A percentile compares a stretch with the other conserved stretches of the same genome.
phyloP scores from a whole-genome alignment of 2,113 vertebrate genomes.

The Prunella fulvescens region DNA sequence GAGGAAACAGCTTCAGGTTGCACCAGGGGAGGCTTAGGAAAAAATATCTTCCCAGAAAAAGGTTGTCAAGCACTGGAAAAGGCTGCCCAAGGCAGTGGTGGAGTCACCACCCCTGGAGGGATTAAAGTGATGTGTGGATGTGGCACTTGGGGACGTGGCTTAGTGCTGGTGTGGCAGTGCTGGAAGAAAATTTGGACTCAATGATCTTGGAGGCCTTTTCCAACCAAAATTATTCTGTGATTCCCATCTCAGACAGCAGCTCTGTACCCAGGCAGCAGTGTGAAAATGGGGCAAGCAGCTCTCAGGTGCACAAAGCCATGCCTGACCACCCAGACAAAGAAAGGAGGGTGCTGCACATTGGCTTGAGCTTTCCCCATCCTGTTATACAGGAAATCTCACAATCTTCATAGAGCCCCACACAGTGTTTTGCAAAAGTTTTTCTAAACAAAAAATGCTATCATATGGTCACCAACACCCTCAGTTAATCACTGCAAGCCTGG shows the following conservation, averaged over 20 bases:
- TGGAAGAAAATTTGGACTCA: background rate
- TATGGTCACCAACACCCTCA: background rate
- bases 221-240: background rate
- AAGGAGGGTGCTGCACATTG: background rate
- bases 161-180: background rate
- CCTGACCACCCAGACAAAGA: background rate
- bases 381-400: background rate
- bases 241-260: background rate
- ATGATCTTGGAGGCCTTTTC: background rate
- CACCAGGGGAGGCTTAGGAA: background rate
- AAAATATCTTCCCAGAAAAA: background rate
- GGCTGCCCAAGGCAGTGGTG: background rate
- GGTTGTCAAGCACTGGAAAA: background rate
- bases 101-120: background rate
- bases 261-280: background rate
- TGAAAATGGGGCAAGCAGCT: background rate
- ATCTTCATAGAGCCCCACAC: background rate
- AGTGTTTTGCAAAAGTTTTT: background rate
- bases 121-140: background rate
- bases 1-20: background rate
- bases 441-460: background rate
- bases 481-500: background rate
- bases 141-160: accelerated
- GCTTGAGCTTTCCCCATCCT: background rate
- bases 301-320: background rate